These are phyloP conservation scores for Benitochromis conjunctus DNA, from an alignment of 2,113 vertebrate genomes.

Conservation along the genomic window DNA sequence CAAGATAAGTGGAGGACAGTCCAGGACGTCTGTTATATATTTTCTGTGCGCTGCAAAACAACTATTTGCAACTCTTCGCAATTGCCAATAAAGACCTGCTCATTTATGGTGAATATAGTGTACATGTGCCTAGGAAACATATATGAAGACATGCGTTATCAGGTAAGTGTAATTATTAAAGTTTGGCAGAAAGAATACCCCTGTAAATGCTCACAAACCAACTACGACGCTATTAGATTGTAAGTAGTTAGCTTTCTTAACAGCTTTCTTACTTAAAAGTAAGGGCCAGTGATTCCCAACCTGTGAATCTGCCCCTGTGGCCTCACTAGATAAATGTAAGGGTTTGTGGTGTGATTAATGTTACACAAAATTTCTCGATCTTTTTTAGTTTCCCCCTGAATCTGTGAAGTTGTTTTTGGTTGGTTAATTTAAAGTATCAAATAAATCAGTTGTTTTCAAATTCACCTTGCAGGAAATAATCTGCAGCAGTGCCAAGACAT, in stretches of 20 bases:
- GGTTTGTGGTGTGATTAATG: neutral
- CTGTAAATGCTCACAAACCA: neutral
- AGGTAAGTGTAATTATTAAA: neutral
- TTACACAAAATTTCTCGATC: neutral
- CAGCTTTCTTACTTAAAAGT: no score
- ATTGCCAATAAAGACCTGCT: neutral
- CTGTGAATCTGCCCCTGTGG: neutral
- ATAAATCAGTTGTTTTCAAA: neutral
- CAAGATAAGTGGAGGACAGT: conserved; percentile 28
- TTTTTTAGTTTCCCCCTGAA: neutral
- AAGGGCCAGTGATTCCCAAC: neutral
- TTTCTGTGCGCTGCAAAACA: neutral
- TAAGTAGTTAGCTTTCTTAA: neutral
- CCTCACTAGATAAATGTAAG: neutral
- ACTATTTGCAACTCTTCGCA: neutral
- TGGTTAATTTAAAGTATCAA: neutral
- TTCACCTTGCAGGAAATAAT: neutral
- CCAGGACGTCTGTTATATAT: neutral
- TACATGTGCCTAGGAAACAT: neutral
- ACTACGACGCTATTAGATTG: neutral
- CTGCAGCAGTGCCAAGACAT: neutral
- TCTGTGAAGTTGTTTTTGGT: neutral
- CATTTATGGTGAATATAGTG: neutral
- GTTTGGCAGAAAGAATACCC: neutral
- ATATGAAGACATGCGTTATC: no score